Base-by-base conservation (phyloP, 2,888 invertebrate genomes). In the Brassicogethes aeneus region DNA sequence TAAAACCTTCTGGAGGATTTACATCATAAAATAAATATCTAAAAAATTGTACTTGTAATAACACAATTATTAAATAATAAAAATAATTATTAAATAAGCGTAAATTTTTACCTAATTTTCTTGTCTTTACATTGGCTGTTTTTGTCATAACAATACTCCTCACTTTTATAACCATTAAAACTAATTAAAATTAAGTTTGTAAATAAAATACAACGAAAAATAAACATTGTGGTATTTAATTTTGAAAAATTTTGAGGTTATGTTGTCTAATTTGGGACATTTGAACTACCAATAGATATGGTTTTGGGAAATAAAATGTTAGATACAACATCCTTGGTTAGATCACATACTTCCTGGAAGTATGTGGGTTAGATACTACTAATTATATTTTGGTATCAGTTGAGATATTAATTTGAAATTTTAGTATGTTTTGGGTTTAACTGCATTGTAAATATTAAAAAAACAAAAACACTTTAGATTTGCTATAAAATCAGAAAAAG, bases 1-100 rank as follows among this genome's bases (percentile, higher is more conserved):
- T 99, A 62, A 99, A 99, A 0, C 99, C 99, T 72, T 99, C 97
- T 0, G 88, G 84, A 2, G 83, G 84, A 71, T 97, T 97, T 0
- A 97, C 85, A 62, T 95, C 93, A 67, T 95, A 99, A 36, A 97
- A 74, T 40, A 97, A 68, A 58, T 83, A 91, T 56, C 86, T 85
- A 41, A 42, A 56, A 54, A 34, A n/a, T n/a, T n/a, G n/a, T n/a
- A n/a, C n/a, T n/a, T 37, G 29, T 29, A 29, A n/a, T 29, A n/a
- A n/a, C n/a, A 8, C n/a, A n/a, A n/a, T 29, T 29, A 8, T 29
- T 38, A 16, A 13, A 16, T 31, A 14, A 10, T 38, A n/a, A 40
- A n/a, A n/a, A n/a, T n/a, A n/a, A n/a, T n/a, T n/a, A n/a, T n/a
- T n/a, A n/a, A 10, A 3, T 32, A 32, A 5, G 14, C 8, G 14